Evolutionary conservation across 2,797 vertebrate species (phyloP), one percentile per base, ranked within the genome.

Genomic region (Parotocinclus haroldoi): DNA sequence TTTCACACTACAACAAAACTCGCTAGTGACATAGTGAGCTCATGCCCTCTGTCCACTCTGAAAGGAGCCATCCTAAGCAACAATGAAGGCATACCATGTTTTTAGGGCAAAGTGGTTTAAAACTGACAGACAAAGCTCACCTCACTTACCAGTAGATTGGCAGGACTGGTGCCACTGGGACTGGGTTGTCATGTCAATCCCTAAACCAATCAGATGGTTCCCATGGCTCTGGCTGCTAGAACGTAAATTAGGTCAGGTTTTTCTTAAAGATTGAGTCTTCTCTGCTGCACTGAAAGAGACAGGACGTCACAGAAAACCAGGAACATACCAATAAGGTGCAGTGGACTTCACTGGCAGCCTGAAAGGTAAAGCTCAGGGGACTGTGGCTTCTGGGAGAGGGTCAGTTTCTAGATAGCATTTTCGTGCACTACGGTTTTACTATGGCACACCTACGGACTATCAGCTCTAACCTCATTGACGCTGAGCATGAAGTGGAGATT

Each of bases 231-330:
- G 45, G 40, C 37, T 58, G 17, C 56, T 45, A 54, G 71, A 72
- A 39, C 75, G 59, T 72, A 63, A 81, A 82, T 73, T 80, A 73
- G 81, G 81, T 80, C 79, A 79, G 70, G 69, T 63, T 75, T 78
- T 78, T 76, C 78, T 79, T 79, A 77, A 81, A 72, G 54, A 79
- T 62, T 19, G 18, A 69, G 67, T 64, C 13, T 52, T 58, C 27
- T 46, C 63, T 56, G 39, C 57, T 55, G 44, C 52, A 50, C 40
- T 52, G 63, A 68, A 55, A 65, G 38, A 14, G 62, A 55, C 52
- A 13, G 54, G 81, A 90, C 82, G 85, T 86, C 53, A 78, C 80
- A 79, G 80, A 81, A 76, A 82, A 79, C 66, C 75, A 78, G 69
- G 75, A 68, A 71, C 76, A 80, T 69, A 38, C n/a, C 77, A 11